Evolutionary conservation across 2,113 vertebrate species (phyloP), one percentile per base, ranked within the genome.

Genomic region (Lathamus discolor): DNA sequence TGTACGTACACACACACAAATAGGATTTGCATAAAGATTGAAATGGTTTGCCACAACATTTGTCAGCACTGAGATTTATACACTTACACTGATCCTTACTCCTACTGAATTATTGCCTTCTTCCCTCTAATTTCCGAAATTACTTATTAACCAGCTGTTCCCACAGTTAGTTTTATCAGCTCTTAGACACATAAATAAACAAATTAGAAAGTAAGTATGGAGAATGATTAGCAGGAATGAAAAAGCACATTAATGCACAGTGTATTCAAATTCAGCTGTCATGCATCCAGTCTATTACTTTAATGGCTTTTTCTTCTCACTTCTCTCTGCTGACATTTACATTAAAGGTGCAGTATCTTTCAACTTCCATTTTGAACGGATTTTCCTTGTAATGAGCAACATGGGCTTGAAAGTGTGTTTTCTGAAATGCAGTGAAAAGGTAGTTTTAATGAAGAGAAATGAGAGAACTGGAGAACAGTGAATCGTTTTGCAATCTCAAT

Each of bases 221-320:
- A 81, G 91, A 97, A 96, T 28, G 83, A 98, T 96, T 82, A 90
- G 85, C 92, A 77, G 57, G 95, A 92, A 96, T 64, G 86, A 88
- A 92, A 93, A 97, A 95, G 91, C 57, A 46, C 57, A 62, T 83
- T 96, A 97, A 97, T 95, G 97, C 97, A 95, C 7, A 82, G 88
- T 64, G 81, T 93, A 97, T 97, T 97, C 95, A 95, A 96, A 95
- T 95, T 97, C 93, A 96, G 95, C 96, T 94, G 83, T 94, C 95
- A 97, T 82, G 97, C 51, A 62, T 85, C 79, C 92, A 94, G 92
- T 90, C 96, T 96, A 94, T 94, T 96, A 87, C 94, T 97, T 97
- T 97, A 97, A 98, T 97, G 86, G 93, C 61, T 97, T 93, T 91
- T 96, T 90, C 93, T 93, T 96, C 96, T 97, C 96, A 83, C 91